Base-by-base conservation (phyloP, 2,797 vertebrate genomes). In the Delichon dasypus region DNA sequence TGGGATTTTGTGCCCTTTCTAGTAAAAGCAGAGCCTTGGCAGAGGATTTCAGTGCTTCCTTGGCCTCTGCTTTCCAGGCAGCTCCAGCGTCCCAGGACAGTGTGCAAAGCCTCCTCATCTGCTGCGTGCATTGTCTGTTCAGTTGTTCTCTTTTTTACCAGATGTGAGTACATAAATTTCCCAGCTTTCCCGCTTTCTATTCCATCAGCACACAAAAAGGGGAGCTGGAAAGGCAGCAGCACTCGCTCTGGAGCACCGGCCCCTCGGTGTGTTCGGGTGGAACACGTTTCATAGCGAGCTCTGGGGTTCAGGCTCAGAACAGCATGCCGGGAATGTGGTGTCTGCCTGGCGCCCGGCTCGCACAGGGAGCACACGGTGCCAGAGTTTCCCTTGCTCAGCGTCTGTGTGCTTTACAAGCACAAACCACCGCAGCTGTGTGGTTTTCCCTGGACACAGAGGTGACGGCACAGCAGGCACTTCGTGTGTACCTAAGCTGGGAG, bases 401-500 rank as follows among this genome's bases (percentile, higher is more conserved):
- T 54, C 62, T 64, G n/a, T 1, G 2, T 61, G 65, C 50, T 79
- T 74, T 51, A 3, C 40, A 6, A 81, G 16, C n/a, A 38, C 40
- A 10, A 67, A 11, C 17, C 7, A 3, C 10, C 51, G 70, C 29
- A 36, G n/a, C 7, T 12, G 13, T n/a, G 44, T 32, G 42, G 13
- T 42, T 55, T 75, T 47, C n/a, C 7, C 3, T 4, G 10, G 40
- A 4, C 5, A 10, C 53, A 27, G 64, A 65, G 68, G 16, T 17
- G 22, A 8, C 10, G 5, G 6, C 26, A 15, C 4, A 48, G 45
- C 45, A 36, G 42, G 30, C 3, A 1, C 3, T 40, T 16, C 30
- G 7, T 47, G 7, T 26, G 42, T 17, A 16, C 21, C 26, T 21
- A 1, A 1, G 1, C 1, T 40, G 67, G 25, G 16, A 7, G 16